Conservation (phyloP, 2,888 invertebrate genomes). For the Gari tellinella region DNA sequence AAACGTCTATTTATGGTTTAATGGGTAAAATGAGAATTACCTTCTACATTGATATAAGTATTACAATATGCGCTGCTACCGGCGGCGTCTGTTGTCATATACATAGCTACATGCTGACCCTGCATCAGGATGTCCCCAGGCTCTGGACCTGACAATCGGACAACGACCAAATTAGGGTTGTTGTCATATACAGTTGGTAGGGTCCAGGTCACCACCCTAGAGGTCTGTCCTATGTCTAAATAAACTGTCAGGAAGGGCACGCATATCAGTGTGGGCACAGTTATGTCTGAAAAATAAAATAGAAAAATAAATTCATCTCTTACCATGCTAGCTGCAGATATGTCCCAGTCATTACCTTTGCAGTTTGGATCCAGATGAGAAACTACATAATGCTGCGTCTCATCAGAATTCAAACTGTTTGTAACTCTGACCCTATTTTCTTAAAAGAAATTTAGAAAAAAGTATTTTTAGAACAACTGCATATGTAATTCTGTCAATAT, state of each 20-base stretch:
- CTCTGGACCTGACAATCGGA: constrained; percentile 30
- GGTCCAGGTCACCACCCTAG: constrained; percentile 32
- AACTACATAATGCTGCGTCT: no score
- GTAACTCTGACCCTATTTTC: no score
- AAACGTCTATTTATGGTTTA: no score
- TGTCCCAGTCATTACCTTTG: no score
- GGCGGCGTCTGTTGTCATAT: constrained; percentile 27
- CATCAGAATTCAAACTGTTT: no score
- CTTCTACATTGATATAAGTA: constrained; percentile 47
- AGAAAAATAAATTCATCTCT: no score
- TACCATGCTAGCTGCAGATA: no score
- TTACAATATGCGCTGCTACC: constrained; percentile 37
- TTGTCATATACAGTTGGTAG: constrained; percentile 43
- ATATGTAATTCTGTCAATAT: no score
- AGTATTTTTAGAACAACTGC: no score
- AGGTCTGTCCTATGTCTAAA: constrained; percentile 28
- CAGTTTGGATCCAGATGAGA: no score
- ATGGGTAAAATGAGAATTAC: no score
- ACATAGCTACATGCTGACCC: constrained; percentile 35
- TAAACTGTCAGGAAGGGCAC: constrained; percentile 29
- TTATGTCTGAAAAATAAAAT: constrained; percentile 46
- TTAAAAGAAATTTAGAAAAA: no score
- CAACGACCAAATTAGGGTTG: constrained; percentile 24
- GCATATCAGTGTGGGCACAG: constrained; percentile 43
- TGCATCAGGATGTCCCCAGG: constrained; percentile 23